Evolutionary conservation across 2,797 vertebrate species (phyloP).

Genomic region (Nyctibius grandis): DNA sequence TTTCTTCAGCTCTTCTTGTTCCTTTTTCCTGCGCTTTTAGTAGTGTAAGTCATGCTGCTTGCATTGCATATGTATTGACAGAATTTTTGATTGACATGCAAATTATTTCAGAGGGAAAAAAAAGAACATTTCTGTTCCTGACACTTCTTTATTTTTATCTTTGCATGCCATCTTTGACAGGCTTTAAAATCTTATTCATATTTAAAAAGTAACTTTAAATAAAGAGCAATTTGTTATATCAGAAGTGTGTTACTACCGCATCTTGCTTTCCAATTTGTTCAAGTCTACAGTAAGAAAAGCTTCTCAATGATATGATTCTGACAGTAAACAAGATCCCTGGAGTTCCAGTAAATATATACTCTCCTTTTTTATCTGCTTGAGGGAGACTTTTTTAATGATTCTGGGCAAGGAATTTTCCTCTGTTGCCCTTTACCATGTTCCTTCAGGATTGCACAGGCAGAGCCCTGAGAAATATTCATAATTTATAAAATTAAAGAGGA

Average conservation of each 20-base stretch:
- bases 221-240: constrained; percentile 73
- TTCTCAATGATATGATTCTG: not conserved
- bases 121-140: constrained; percentile 75
- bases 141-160: constrained; percentile 76
- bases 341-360: not conserved
- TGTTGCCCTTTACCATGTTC: not conserved
- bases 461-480: not conserved
- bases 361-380: not conserved
- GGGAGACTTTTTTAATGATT: not conserved
- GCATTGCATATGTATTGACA: constrained; percentile 70
- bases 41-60: constrained; percentile 70
- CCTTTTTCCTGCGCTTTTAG: constrained; percentile 63
- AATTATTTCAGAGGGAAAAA: constrained; percentile 75
- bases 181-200: constrained; percentile 67
- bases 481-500: not conserved
- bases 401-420: not conserved
- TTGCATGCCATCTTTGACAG: constrained; percentile 70
- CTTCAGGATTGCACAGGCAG: not conserved
- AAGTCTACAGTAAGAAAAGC: not conserved
- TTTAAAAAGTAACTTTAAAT: constrained; percentile 72
- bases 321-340: not conserved
- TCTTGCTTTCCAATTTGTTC: constrained; percentile 46
- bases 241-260: constrained; percentile 54
- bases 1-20: constrained; percentile 68
- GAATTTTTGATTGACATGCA: constrained; percentile 73